These are phyloP conservation scores for Physella acuta DNA, from an alignment of 1,140 invertebrate genomes.

Conservation along the genomic window DNA sequence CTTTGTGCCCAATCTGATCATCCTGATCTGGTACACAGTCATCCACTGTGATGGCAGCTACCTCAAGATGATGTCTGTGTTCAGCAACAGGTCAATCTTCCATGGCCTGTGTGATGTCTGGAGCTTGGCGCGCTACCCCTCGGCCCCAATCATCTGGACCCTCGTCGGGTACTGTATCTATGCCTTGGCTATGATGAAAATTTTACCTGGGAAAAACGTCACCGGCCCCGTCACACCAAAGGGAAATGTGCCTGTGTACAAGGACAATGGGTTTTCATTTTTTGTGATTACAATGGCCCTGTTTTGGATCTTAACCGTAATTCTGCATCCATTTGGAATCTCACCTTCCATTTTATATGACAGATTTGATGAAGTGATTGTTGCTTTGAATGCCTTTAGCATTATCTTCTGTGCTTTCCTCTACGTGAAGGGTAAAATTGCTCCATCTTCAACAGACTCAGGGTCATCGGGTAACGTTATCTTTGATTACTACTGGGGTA, in stretches of 20 bases:
- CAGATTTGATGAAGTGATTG: slow-evolving; percentile 62
- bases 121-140: slow-evolving; percentile 38
- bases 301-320: slow-evolving; percentile 48
- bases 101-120: slow-evolving; percentile 42
- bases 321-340: slow-evolving; percentile 44
- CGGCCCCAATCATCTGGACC: slow-evolving; percentile 35
- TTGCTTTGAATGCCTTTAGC: slow-evolving; percentile 62
- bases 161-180: slow-evolving; percentile 47
- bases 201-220: slow-evolving; percentile 61
- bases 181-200: slow-evolving; percentile 50
- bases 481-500: slow-evolving; percentile 67
- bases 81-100: slow-evolving; percentile 32
- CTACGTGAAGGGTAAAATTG: slow-evolving; percentile 57
- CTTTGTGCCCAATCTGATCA: slow-evolving; percentile 45
- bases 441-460: slow-evolving; percentile 52
- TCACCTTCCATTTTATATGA: slow-evolving; percentile 61
- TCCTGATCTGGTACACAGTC: slow-evolving; percentile 55
- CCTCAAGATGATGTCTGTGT: slow-evolving; percentile 27
- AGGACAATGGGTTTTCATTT: slow-evolving; percentile 65
- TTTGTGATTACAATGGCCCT: slow-evolving; percentile 59
- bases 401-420: slow-evolving; percentile 62
- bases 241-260: slow-evolving; percentile 63
- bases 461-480: slow-evolving; percentile 57
- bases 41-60: slow-evolving; percentile 51
- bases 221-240: slow-evolving; percentile 63